A percentile compares a stretch with the other conserved stretches of the same genome.
Conservation (phyloP, 1,140 invertebrate genomes). For the Drosophila nannoptera region DNA sequence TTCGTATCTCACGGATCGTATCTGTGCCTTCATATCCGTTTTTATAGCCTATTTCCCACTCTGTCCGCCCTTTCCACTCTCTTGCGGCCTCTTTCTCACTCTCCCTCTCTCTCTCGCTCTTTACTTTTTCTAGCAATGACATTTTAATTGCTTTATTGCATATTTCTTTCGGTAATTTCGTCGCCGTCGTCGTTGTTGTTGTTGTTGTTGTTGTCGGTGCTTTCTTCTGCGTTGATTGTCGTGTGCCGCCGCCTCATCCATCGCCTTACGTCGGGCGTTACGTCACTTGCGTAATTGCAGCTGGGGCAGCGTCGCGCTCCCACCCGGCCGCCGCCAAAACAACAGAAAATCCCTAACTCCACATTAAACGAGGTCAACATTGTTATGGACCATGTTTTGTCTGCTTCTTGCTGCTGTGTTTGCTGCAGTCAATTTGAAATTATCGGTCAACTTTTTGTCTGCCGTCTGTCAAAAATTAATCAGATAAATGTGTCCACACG, state of each 20-base stretch:
- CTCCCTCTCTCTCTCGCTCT: too few relatives aligned
- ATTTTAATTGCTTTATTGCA: conserved; percentile 77
- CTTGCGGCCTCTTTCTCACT: too few relatives aligned
- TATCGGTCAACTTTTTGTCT: conserved; percentile 73
- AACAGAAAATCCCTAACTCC: conserved; percentile 39
- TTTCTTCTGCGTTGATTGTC: conserved; percentile 47
- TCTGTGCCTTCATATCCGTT: conserved; percentile 72
- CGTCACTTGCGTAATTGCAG: conserved; percentile 74
- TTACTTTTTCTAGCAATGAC: conserved; percentile 56
- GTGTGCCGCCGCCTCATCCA: conserved; percentile 48
- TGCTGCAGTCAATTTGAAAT: conserved; percentile 68
- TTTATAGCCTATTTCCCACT: conserved; percentile 74
- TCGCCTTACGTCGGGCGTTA: conserved; percentile 59
- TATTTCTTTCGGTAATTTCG: conserved; percentile 31
- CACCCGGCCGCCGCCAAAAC: conserved; percentile 6
- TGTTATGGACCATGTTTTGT: conserved; percentile 57
- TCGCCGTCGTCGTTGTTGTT: background rate
- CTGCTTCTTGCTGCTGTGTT: conserved; percentile 38
- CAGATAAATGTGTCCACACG: conserved; percentile 65
- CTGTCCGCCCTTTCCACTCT: conserved; percentile 3
- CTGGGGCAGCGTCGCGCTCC: conserved; percentile 32
- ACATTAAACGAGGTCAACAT: conserved; percentile 62
- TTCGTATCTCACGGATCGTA: conserved; percentile 33
- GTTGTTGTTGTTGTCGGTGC: too few relatives aligned
- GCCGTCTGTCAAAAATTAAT: conserved; percentile 70